Evolutionary conservation across 2,888 invertebrate species (phyloP), one percentile per base, ranked within the genome.

Genomic region (Nemurella pictetii): DNA sequence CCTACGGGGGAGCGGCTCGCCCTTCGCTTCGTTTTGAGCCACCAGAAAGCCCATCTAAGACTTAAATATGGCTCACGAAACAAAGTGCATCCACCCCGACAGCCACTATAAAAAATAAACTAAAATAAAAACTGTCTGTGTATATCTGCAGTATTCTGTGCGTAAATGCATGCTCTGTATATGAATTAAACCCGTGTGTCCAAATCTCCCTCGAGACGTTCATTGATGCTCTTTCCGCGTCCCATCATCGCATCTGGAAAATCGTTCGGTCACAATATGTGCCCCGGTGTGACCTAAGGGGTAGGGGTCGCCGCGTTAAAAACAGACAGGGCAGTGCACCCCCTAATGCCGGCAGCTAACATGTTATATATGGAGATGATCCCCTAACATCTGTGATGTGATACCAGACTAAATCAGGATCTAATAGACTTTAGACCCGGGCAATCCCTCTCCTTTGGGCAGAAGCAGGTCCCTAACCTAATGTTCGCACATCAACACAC

Each of bases 401-500:
- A 84, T 85, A 32, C 85, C n/a, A 32, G 84, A 84, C 36, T 85
- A 86, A 86, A 86, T 86, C 86, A 85, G 83, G 74, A 85, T 86
- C 85, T 86, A 86, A 86, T 86, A 86, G 86, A 84, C 86, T 85
- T 78, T 73, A 80, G 78, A 32, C 85, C 36, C 55, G 9, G 55
- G 29, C 27, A 29, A 30, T 35, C 75, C 77, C 78, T 35, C 36
- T 55, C 28, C 74, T 80, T 30, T 30, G 80, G 82, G 82, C 85
- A 27, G 55, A 74, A 15, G 75, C 36, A 36, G 75, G 55, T 82
- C 82, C 82, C 85, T 77, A 73, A 85, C 85, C 81, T 83, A 83
- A 80, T 86, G 86, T 86, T 86, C 85, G 83, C 86, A 84, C 86
- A 84, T 86, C 85, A 84, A 30, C 85, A 84, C 85, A 73, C 85